Percentiles rank a stretch among this genome's conserved stretches.
Conservation (phyloP, 2,888 invertebrate species). For the Megastigmus dorsalis region DNA sequence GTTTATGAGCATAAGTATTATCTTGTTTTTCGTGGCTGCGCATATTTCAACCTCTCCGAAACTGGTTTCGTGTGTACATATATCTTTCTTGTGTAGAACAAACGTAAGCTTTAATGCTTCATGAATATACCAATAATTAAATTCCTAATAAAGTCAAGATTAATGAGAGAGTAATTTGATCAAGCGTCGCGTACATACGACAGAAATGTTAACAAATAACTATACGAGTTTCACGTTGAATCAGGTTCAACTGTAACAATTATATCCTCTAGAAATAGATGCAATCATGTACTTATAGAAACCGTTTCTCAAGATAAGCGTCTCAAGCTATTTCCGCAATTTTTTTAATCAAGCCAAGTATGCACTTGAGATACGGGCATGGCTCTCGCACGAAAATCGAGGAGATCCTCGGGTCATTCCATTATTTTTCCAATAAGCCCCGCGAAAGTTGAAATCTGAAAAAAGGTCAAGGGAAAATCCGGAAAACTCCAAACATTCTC, state of each 20-base stretch:
- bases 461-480: conserved; percentile 26
- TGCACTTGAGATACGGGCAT: neutral
- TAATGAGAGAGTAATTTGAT: conserved; percentile 27
- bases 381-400: neutral
- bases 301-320: neutral
- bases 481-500: conserved; percentile 16
- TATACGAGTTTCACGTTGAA: too few relatives aligned
- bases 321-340: neutral
- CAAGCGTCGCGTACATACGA: too few relatives aligned
- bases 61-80: too few relatives aligned
- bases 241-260: too few relatives aligned
- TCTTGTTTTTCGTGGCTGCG: too few relatives aligned
- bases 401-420: conserved; percentile 5
- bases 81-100: too few relatives aligned
- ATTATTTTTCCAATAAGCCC: conserved; percentile 41
- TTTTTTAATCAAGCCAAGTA: conserved; percentile 4
- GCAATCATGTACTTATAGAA: too few relatives aligned
- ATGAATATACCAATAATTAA: conserved; percentile 10
- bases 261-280: too few relatives aligned
- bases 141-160: conserved; percentile 23
- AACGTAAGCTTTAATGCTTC: neutral
- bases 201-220: too few relatives aligned
- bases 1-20: too few relatives aligned
- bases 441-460: conserved; percentile 21
- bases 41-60: too few relatives aligned